A percentile compares a stretch with the other conserved stretches of the same genome.
These are phyloP conservation scores for Pristionchus entomophagus DNA, from an alignment of 2,888 invertebrate genomes.

Conservation along the genomic window DNA sequence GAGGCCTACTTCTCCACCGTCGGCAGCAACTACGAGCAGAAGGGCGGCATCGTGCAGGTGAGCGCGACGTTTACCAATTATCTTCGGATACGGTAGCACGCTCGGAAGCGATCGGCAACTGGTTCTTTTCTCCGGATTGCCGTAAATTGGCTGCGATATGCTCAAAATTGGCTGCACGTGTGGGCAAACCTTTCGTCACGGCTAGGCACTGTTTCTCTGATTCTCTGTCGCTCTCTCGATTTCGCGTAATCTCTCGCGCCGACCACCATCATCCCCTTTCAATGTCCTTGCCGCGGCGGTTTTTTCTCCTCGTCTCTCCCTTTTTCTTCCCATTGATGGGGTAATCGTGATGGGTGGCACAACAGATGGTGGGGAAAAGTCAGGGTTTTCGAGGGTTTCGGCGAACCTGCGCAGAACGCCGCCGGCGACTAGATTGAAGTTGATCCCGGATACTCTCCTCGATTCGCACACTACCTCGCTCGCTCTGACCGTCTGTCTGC, in stretches of 20 bases:
- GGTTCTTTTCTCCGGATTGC: too few relatives aligned
- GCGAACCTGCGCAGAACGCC: too few relatives aligned
- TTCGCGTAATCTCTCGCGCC: constrained; percentile 4
- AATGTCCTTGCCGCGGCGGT: neutral
- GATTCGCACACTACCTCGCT: neutral
- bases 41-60: constrained; percentile 66
- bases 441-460: too few relatives aligned
- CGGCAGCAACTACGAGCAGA: constrained; percentile 65
- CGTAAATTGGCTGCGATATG: neutral
- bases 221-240: neutral
- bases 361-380: too few relatives aligned
- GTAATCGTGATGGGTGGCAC: too few relatives aligned
- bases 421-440: too few relatives aligned
- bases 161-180: neutral
- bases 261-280: too few relatives aligned
- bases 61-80: constrained; percentile 23
- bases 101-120: neutral
- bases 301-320: too few relatives aligned
- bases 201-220: constrained; percentile 3
- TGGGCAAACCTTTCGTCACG: neutral
- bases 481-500: too few relatives aligned
- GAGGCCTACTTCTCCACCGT: constrained; percentile 58
- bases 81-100: neutral
- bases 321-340: too few relatives aligned
- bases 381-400: too few relatives aligned